Evolutionary conservation across 2,113 vertebrate species (phyloP), one percentile per base, ranked within the genome.

Genomic region (Ibidorhyncha struthersii): DNA sequence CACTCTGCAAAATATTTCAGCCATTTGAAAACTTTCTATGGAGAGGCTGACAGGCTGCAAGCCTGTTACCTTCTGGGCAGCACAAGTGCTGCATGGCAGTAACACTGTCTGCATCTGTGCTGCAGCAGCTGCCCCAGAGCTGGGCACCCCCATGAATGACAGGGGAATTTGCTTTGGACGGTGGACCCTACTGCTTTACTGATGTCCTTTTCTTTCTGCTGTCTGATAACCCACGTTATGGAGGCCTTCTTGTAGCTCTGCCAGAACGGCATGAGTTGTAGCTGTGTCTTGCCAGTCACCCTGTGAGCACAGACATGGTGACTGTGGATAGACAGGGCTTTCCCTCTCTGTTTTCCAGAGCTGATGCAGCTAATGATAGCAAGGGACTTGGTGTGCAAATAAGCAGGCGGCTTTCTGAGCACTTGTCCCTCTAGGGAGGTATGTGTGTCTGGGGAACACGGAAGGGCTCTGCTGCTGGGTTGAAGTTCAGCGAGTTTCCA

Each of bases 31-130:
- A 29, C 53, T 65, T 62, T 52, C 36, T 10, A 12, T 50, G 69
- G 89, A 16, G n/a, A n/a, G 59, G 30, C 66, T 50, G 50, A 43
- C 11, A n/a, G 59, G 56, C 73, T 81, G 20, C 13, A 50, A 43
- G 41, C 15, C 36, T 56, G 36, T 23, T 72, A 61, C 41, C 7
- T 14, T 34, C 8, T 0, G n/a, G 52, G 41, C 56, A 38, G 61
- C n/a, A 38, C 43, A 25, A 8, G 0, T 61, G 83, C 36, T 63
- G 47, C 12, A 1, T 13, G 61, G 25, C 15, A 5, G 21, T 30
- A 81, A 20, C 2, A 0, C 49, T 12, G 45, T 27, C 18, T 22
- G 1, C 4, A 32, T 25, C 20, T 21, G 36, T 12, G 4, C 20
- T 43, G 34, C 32, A 50, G 50, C 77, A 91, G 81, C 74, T 93